Base-by-base conservation (phyloP, 1,140 invertebrate genomes). In the Akabosia matsudoensis region DNA sequence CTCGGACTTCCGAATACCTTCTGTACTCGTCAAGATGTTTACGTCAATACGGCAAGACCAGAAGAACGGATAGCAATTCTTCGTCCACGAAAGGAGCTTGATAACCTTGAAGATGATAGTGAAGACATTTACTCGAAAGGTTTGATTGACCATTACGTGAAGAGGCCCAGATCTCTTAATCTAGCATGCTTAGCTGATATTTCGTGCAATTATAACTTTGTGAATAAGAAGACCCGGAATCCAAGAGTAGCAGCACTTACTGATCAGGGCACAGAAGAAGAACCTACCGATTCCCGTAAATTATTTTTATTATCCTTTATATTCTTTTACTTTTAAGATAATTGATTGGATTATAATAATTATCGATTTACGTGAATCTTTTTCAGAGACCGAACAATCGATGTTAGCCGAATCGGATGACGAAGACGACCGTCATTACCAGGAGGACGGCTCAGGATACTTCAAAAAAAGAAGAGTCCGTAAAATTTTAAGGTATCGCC, bases 1-100 rank as follows among this genome's bases (percentile, higher is more conserved):
- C 71, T 83, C 72, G 45, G 73, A 14, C 54, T 83, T 31, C 77
- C 72, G 33, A 33, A 83, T 30, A 78, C 74, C 14, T 78, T 80
- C 77, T 71, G 26, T 74, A 81, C 71, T 51, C 7, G 77, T 61
- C 4, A 10, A 34, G 33, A n/a, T 24, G 33, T 78, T 13, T 82
- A 54, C 73, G 75, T 79, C 3, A 79, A 70, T 71, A 77, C 76
- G n/a, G 26, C 14, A 70, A 56, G 18, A 28, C 54, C 7, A 31
- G 64, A n/a, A 31, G 78, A 76, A 72, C 1, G 74, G 51, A 45
- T 70, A 0, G 13, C 16, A 31, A 82, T 79, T 22, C 74, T 76
- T 4, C 31, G 70, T 67, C 18, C 74, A 33, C 28, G 22, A 30
- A 31, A 76, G 70, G 73, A 76, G 74, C 70, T 80, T 4, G 34